phyloP scores from a whole-genome alignment of 2,113 vertebrate species.

The Channa argus region DNA sequence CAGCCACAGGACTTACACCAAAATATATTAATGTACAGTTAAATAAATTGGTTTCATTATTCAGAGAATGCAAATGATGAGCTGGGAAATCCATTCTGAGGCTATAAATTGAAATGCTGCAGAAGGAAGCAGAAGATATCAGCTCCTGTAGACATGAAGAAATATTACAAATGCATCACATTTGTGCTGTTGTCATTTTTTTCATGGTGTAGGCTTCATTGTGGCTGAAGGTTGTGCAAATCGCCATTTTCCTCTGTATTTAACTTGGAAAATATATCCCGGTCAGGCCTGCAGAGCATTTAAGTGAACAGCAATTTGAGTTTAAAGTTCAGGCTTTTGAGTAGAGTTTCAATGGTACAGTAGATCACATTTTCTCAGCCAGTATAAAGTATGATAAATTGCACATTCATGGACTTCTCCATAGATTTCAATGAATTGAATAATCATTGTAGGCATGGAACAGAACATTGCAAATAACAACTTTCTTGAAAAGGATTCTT shows the following conservation, averaged over 20 bases:
- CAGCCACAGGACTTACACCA: constrained; percentile 78
- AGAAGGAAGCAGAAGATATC: constrained; percentile 23
- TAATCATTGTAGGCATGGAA: background rate
- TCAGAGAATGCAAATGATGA: constrained; percentile 43
- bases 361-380: background rate
- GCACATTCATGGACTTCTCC: background rate
- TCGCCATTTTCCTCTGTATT: constrained; percentile 74
- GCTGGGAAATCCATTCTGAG: constrained; percentile 20
- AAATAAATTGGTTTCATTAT: constrained; percentile 35
- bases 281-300: constrained; percentile 12
- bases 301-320: constrained; percentile 23
- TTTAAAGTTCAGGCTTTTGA: constrained; percentile 23
- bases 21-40: constrained; percentile 20
- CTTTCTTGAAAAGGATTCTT: too few relatives aligned
- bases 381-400: background rate
- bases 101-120: constrained; percentile 17
- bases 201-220: constrained; percentile 51
- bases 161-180: constrained; percentile 18
- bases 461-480: background rate
- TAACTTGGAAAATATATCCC: constrained; percentile 27
- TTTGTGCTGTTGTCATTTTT: constrained; percentile 32
- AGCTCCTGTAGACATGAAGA: constrained; percentile 14
- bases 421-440: background rate
- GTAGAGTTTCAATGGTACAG: constrained; percentile 44
- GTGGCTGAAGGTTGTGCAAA: constrained; percentile 84